Base-by-base conservation (phyloP, 2,888 invertebrate species). In the Sarcophaga variegata region DNA sequence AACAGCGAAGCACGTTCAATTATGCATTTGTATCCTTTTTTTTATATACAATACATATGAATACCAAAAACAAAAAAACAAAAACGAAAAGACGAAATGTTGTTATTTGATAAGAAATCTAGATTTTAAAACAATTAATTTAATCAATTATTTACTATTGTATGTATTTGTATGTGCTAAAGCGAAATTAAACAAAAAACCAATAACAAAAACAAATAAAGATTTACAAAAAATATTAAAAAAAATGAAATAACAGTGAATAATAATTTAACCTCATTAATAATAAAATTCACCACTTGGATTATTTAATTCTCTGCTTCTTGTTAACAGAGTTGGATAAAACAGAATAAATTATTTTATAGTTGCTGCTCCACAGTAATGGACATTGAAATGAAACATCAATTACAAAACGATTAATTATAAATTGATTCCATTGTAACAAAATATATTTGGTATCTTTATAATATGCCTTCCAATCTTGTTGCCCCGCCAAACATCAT, bases 111-210 rank as follows among this genome's bases (percentile, higher is more conserved):
- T 72, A 71, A 83, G 63, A 74, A 83, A 25, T 60, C 63, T 80
- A 77, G 63, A 74, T 70, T 79, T 81, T 77, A 74, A 81, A 81
- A 37, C 6, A 37, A 37, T 37, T 62, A 77, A 83, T 76, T 83
- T 83, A 80, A 83, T 72, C 76, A 45, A 72, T 78, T 86, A 81
- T 75, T 78, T 83, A 83, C 37, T 37, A 37, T 37, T 71, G 66
- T 67, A 74, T 83, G 80, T 83, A 83, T 86, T 86, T 86, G 83
- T 86, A 86, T 83, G 83, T 83, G 69, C 71, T 45, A 59, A 81
- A 86, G 67, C 66, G 22, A 85, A 72, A 76, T 59, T 20, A 70
- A 74, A 78, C 37, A 49, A 54, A 76, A 69, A 67, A 69, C 79
- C 49, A 79, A 79, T n/a, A 83, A 78, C 60, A 79, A 79, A 12